A percentile compares a stretch with the other conserved stretches of the same genome.
phyloP scores from a whole-genome alignment of 2,113 vertebrate species.

The Bucco capensis region DNA sequence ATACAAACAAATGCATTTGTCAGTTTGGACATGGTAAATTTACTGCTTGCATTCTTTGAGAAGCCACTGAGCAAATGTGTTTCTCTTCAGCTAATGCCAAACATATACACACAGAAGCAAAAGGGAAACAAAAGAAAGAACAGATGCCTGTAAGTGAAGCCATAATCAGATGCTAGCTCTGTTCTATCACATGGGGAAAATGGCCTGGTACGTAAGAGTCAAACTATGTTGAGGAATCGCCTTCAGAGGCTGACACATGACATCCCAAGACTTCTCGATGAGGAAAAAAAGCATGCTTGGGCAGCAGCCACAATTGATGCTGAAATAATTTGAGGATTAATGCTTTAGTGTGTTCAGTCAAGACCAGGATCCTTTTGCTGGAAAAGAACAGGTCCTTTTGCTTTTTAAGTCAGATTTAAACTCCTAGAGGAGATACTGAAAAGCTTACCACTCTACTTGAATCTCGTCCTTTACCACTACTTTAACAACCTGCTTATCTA shows the following conservation, averaged over 20 bases:
- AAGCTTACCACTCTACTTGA: neutral
- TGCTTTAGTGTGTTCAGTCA: neutral
- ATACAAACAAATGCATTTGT: neutral
- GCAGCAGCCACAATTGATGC: neutral
- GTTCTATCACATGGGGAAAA: neutral
- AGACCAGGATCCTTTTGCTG: neutral
- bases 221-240: neutral
- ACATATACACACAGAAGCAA: neutral
- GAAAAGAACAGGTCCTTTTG: neutral
- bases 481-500: neutral
- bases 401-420: neutral
- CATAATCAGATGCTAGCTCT: neutral
- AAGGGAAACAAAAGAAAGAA: neutral
- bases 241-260: neutral
- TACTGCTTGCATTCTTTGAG: neutral
- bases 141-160: neutral
- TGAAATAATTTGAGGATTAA: neutral
- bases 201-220: neutral
- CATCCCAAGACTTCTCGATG: neutral
- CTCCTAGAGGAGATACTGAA: neutral
- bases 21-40: slow-evolving; percentile 1
- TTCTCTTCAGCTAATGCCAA: neutral
- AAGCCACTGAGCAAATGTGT: neutral
- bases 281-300: neutral
- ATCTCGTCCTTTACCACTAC: neutral